phyloP scores from a whole-genome alignment of 2,888 invertebrate genomes.

The Trileptium ribeirensis region DNA sequence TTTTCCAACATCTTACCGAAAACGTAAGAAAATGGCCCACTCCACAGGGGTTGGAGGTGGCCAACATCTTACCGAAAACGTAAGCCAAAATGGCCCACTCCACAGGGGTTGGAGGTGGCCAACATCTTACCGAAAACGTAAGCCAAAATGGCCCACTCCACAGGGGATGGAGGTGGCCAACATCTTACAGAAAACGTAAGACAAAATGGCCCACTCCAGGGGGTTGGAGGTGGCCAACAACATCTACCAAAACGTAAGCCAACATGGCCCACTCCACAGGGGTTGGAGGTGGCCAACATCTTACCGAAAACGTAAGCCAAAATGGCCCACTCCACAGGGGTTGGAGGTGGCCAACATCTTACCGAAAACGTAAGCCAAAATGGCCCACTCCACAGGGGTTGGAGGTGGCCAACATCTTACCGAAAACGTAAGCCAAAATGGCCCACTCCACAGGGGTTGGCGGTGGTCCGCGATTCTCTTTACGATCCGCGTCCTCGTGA shows the following conservation, averaged over 20 bases:
- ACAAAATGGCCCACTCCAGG: too few relatives aligned
- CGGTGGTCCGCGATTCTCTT: conserved; percentile 66
- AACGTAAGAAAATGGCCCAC: too few relatives aligned
- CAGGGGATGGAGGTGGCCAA: conserved; percentile 82
- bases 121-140: conserved; percentile 88
- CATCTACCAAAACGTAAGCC: too few relatives aligned
- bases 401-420: conserved; percentile 82
- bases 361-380: conserved; percentile 88
- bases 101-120: conserved; percentile 62
- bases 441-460: conserved; percentile 84
- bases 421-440: conserved; percentile 88
- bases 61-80: too few relatives aligned
- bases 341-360: conserved; percentile 90
- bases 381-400: conserved; percentile 79
- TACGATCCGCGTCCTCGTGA: conserved; percentile 33
- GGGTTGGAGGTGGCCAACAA: too few relatives aligned
- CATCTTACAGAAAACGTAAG: conserved; percentile 89
- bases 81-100: too few relatives aligned
- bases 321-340: conserved; percentile 79
- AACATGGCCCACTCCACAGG: conserved; percentile 57
- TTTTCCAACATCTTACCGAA: too few relatives aligned
- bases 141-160: conserved; percentile 78
- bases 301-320: conserved; percentile 66
- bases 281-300: too few relatives aligned
- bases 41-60: too few relatives aligned